Conservation (phyloP, 2,797 vertebrate genomes). For the Ceryle rudis region DNA sequence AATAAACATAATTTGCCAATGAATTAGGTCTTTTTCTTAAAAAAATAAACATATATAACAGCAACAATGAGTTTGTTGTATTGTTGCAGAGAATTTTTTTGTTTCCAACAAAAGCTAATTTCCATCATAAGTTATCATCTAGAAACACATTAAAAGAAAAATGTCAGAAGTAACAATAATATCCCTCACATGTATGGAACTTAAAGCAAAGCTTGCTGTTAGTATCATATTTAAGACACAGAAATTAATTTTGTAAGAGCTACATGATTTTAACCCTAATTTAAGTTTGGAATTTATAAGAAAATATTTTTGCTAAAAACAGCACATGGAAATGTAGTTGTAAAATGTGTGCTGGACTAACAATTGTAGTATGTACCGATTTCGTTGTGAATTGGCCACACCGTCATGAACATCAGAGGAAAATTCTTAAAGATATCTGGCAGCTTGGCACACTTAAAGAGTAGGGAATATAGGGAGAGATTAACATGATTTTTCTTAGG, state of each 20-base stretch:
- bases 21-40: background rate
- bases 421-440: background rate
- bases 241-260: background rate
- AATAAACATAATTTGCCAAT: background rate
- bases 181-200: background rate
- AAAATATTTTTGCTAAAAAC: background rate
- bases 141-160: background rate
- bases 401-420: background rate
- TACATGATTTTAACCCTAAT: background rate
- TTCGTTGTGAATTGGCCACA: background rate
- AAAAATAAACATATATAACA: background rate
- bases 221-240: background rate
- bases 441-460: background rate
- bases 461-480: background rate
- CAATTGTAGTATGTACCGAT: background rate
- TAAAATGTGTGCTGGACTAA: background rate
- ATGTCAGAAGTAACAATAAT: background rate
- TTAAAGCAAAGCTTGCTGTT: background rate
- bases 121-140: background rate
- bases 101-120: constrained; percentile 17
- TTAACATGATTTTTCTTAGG: background rate
- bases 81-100: background rate
- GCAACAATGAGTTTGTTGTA: background rate
- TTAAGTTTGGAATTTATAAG: background rate
- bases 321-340: background rate